Percentiles rank a stretch among this genome's conserved stretches.
Evolutionary conservation across 2,888 invertebrate genomes (phyloP).

Genomic region (Acrobasis repandana): DNA sequence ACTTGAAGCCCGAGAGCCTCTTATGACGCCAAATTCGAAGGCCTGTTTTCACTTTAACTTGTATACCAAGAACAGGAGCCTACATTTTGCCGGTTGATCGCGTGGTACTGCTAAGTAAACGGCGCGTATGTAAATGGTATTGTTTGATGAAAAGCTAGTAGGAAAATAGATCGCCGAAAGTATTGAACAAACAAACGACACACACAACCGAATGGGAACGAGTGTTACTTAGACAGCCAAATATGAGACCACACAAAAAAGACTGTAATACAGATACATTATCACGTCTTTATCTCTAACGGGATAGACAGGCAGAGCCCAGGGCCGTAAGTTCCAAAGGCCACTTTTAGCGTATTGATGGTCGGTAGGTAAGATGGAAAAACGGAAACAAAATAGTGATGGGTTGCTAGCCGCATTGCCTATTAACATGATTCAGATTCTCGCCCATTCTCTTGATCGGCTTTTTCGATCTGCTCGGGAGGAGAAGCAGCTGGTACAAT

Average conservation of each 20-base stretch:
- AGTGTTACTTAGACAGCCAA: background rate
- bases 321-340: no score
- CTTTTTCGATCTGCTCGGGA: no score
- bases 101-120: slow-evolving; percentile 34
- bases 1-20: slow-evolving; percentile 53
- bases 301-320: no score
- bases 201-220: slow-evolving; percentile 24
- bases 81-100: slow-evolving; percentile 47
- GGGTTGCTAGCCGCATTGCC: no score
- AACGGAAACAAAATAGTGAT: no score
- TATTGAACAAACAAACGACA: slow-evolving; percentile 57
- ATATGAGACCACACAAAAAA: background rate
- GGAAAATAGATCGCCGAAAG: slow-evolving; percentile 42
- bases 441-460: no score
- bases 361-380: no score
- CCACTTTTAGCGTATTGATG: no score
- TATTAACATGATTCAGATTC: no score
- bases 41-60: slow-evolving; percentile 46
- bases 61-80: slow-evolving; percentile 45
- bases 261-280: no score
- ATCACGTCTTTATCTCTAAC: no score
- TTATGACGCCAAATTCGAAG: slow-evolving; percentile 55
- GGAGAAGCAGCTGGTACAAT: no score
- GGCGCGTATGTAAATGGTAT: slow-evolving; percentile 59
- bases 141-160: slow-evolving; percentile 58